Evolutionary conservation across 1,140 invertebrate genomes (phyloP), one percentile per base, ranked within the genome.

Genomic region (Halictus rubicundus): DNA sequence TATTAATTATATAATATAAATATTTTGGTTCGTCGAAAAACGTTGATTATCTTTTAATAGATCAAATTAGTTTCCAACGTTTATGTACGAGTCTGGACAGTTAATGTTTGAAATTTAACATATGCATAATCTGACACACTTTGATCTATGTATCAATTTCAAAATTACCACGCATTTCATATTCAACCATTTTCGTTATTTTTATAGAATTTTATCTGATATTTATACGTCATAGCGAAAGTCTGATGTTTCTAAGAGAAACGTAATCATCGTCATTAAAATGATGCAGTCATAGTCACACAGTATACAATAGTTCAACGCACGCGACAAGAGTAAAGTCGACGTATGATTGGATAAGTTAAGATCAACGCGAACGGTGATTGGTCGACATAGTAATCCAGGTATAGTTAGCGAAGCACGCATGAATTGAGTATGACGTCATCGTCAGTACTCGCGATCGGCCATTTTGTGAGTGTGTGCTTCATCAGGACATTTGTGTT

Each of bases 391-490:
- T 19, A 27, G n/a, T 77, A 61, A 68, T 54, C 65, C 39, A 57
- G 52, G 70, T 66, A 63, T 77, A 80, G 23, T 27, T 54, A 63
- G 74, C 21, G 78, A 49, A 68, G 68, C 64, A 74, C 68, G 72
- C 75, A 84, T 80, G 74, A 74, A 65, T 72, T 59, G 71, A 80
- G 59, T 76, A 87, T 93, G 92, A 92, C 92, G 92, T 92, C 92
- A 93, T 66, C 90, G 84, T 85, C 80, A 88, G 87, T 86, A 88
- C 83, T 89, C 85, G 87, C 83, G 79, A 85, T 92, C 92, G 88
- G 92, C 92, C 92, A 93, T 93, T 93, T 93, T 93, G 91, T 91
- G 90, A 92, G 88, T 92, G 90, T 91, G 89, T 89, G 88, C 86
- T 86, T 70, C 81, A 75, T 84, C 70, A 83, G 52, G 85, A 88